Evolutionary conservation across 2,888 invertebrate genomes (phyloP), one percentile per base, ranked within the genome.

Genomic region (Deilephila elpenor): DNA sequence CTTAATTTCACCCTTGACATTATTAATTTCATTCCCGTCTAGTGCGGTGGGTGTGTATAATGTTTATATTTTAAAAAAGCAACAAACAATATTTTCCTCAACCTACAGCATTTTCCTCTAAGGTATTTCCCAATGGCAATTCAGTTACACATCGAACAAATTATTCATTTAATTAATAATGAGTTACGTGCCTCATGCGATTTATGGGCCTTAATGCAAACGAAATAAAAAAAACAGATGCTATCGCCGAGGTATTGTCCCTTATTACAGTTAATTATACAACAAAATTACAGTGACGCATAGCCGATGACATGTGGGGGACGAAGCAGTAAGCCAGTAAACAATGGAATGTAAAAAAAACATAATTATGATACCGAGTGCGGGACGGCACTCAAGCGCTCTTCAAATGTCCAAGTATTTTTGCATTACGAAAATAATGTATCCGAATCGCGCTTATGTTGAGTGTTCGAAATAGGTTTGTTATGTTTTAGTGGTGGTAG

Each of bases 201-300:
- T 71, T 53, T 70, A 71, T 34, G 59, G 25, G 70, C 37, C 62
- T 72, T 71, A 56, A 67, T 59, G 59, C 37, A 67, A 29, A 62
- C n/a, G 72, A 34, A 29, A 72, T 86, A 86, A 86, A 86, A 44
- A 88, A 88, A 87, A 83, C 83, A 83, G 90, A 89, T 91, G 81
- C 61, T 89, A 90, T 89, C 90, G 78, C 72, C 59, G 71, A 82
- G 82, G 82, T 87, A 88, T 86, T 89, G 89, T 86, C 87, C 88
- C 88, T 84, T 86, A 91, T 89, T 89, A 90, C 86, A 81, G 79
- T 84, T 89, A 88, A 88, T 89, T 88, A 89, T 83, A 80, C 67
- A 78, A 84, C 78, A 81, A 81, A 86, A 83, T 86, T 81, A 82
- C 80, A 82, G 79, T 78, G 76, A 77, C 82, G 80, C 67, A 44